Conservation (phyloP, 2,888 invertebrate genomes). For the Dascillus cervinus region DNA sequence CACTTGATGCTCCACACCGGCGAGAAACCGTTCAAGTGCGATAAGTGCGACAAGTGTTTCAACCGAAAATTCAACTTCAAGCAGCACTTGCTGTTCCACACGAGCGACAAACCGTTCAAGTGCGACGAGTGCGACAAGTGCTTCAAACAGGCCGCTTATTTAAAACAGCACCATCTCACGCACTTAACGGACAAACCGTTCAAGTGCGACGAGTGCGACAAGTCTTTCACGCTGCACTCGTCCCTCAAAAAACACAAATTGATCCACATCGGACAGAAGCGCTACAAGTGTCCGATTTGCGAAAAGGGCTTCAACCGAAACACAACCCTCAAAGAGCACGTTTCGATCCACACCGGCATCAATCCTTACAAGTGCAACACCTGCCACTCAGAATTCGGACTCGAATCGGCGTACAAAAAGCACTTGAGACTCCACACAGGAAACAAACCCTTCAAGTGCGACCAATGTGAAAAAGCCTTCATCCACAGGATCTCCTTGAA, state of each 20-base stretch:
- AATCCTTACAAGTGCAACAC: slow-evolving; percentile 3
- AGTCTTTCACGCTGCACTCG: neutral
- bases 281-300: slow-evolving; percentile 5
- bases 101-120: no score
- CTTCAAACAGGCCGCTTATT: no score
- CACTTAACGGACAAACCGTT: no score
- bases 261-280: slow-evolving; percentile 7
- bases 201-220: no score
- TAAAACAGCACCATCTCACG: no score
- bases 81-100: no score
- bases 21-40: no score
- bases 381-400: slow-evolving; percentile 3
- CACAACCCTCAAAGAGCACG: slow-evolving; percentile 3
- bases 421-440: slow-evolving; percentile 6
- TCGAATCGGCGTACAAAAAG: slow-evolving; percentile 1
- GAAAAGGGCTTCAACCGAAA: slow-evolving; percentile 5
- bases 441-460: slow-evolving; percentile 5
- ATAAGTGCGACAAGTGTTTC: no score
- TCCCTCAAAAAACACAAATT: slow-evolving; percentile 2
- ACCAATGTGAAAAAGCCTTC: slow-evolving; percentile 1
- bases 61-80: no score
- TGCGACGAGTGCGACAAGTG: no score
- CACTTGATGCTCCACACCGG: no score
- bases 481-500: no score
- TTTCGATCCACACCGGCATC: neutral